Evolutionary conservation across 2,888 invertebrate species (phyloP).

Genomic region (Agrotis segetum): DNA sequence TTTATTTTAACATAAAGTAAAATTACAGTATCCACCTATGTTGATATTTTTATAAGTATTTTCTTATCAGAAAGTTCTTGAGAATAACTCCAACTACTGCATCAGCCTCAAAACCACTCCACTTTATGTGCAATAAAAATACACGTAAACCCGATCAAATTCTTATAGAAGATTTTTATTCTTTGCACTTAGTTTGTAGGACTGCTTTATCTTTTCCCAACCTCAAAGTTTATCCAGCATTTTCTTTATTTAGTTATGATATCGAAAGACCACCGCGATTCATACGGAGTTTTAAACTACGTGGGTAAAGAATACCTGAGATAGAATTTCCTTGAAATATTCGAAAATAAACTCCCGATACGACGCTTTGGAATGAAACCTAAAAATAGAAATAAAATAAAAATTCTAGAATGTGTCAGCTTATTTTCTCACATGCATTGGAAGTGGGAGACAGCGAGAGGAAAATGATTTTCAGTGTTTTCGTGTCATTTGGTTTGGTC

Average conservation of each 20-base stretch:
- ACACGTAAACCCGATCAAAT: not conserved
- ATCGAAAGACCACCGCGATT: conserved; percentile 17
- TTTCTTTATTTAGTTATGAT: conserved; percentile 31
- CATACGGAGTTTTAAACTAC: conserved; percentile 32
- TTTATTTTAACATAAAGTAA: not conserved
- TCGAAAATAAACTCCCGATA: conserved; percentile 34
- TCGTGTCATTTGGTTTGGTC: conserved; percentile 41
- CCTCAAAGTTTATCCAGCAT: conserved; percentile 27
- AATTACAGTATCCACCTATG: not conserved
- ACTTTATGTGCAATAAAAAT: not conserved
- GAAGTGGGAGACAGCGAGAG: conserved; percentile 21
- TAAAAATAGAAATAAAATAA: conserved; percentile 48
- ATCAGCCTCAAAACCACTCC: not conserved
- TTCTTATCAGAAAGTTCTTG: not conserved
- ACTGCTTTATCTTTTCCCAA: conserved; percentile 17
- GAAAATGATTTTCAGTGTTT: conserved; percentile 45
- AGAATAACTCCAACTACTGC: not conserved
- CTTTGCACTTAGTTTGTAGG: conserved; percentile 7
- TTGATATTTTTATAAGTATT: not conserved
- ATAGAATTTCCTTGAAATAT: conserved; percentile 42
- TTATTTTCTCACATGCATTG: conserved; percentile 45
- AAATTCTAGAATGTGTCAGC: conserved; percentile 47
- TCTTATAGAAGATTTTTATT: not conserved
- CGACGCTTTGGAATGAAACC: conserved; percentile 18
- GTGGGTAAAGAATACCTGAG: conserved; percentile 10